Conservation (phyloP, 2,797 vertebrate species). For the Poeciliopsis presidionis region DNA sequence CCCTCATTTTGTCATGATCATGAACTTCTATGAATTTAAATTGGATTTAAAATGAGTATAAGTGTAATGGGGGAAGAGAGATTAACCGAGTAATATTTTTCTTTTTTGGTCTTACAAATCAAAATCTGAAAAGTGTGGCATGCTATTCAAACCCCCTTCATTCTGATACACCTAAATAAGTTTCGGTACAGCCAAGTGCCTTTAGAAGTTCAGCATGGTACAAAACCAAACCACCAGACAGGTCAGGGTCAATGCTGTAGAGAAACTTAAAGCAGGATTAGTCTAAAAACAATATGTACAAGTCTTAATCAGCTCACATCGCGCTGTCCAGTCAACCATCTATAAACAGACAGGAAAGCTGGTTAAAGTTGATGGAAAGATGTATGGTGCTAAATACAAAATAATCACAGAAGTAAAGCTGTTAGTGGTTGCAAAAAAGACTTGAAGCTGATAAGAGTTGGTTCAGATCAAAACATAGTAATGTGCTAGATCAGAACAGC, state of each 20-base stretch:
- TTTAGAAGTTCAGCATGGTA: not conserved
- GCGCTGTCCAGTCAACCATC: not conserved
- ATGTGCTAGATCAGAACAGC: too few species aligned
- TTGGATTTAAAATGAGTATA: not conserved
- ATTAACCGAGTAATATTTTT: not conserved
- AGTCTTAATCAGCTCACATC: not conserved
- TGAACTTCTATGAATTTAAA: not conserved
- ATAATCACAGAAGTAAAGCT: not conserved
- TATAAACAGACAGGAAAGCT: not conserved
- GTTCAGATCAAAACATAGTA: not conserved
- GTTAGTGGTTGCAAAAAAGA: not conserved
- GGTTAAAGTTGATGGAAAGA: not conserved
- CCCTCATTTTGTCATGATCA: not conserved
- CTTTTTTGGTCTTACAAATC: not conserved
- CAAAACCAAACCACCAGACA: not conserved
- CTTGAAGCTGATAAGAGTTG: not conserved
- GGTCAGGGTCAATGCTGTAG: not conserved
- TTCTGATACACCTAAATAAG: not conserved
- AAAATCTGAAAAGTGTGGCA: not conserved
- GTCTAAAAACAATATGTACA: not conserved
- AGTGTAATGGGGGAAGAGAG: not conserved
- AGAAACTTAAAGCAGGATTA: not conserved
- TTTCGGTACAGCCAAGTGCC: not conserved
- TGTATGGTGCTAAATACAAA: not conserved
- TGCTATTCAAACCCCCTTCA: not conserved